These are phyloP conservation scores for Galerucella pusilla DNA, from an alignment of 2,888 invertebrate species.

Conservation along the genomic window DNA sequence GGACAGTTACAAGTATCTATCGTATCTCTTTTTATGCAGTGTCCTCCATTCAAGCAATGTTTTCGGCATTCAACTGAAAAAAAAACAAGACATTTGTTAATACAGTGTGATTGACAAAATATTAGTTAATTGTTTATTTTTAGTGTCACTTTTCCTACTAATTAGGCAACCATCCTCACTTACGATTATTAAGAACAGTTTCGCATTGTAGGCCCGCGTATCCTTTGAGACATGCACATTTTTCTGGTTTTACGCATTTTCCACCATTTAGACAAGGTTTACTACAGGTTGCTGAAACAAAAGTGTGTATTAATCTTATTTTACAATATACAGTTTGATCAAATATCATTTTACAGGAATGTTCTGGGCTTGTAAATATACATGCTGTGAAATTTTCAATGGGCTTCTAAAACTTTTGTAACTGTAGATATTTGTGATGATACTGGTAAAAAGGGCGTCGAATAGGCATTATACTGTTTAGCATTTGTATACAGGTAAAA, in stretches of 20 bases:
- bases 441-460: not conserved
- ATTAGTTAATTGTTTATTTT: too few relatives aligned
- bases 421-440: not conserved
- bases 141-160: too few relatives aligned
- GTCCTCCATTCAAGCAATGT: slow-evolving; percentile 72
- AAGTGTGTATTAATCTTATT: not conserved
- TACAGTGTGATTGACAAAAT: not conserved
- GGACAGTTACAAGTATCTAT: slow-evolving; percentile 71
- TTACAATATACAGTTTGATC: not conserved
- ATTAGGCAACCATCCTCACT: slow-evolving; percentile 6
- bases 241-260: slow-evolving; percentile 69
- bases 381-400: slow-evolving; percentile 1
- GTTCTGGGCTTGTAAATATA: not conserved
- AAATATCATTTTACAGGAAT: not conserved
- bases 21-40: slow-evolving; percentile 69
- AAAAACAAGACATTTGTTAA: not conserved
- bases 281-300: slow-evolving; percentile 68
- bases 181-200: slow-evolving; percentile 37
- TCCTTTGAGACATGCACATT: slow-evolving; percentile 70
- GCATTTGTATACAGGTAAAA: not conserved
- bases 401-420: not conserved
- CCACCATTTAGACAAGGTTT: slow-evolving; percentile 72
- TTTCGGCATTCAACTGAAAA: slow-evolving; percentile 68
- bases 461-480: not conserved
- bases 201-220: slow-evolving; percentile 63